These are phyloP conservation scores for Leucoma salicis DNA, from an alignment of 2,888 invertebrate species.

Conservation along the genomic window DNA sequence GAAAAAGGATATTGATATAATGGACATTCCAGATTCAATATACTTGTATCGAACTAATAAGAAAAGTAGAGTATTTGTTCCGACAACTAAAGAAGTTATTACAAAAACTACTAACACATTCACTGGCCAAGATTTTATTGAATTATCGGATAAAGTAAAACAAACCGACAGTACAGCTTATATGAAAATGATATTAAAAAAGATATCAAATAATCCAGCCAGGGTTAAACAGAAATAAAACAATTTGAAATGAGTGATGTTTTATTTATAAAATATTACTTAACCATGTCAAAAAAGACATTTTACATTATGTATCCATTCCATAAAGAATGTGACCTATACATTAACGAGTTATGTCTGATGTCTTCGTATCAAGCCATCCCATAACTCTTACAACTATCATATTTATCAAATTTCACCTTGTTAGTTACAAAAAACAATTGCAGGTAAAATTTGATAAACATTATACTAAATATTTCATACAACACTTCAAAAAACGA, in stretches of 20 bases:
- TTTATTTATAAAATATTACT: constrained; percentile 59
- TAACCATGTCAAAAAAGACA: constrained; percentile 75
- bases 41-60: constrained; percentile 62
- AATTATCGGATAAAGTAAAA: constrained; percentile 44
- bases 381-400: constrained; percentile 19
- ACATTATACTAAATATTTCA: constrained; percentile 49
- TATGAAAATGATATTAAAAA: constrained; percentile 68
- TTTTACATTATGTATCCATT: constrained; percentile 55
- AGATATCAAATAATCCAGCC: constrained; percentile 65
- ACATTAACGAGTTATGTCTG: constrained; percentile 30
- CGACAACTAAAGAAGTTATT: constrained; percentile 24
- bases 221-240: constrained; percentile 55
- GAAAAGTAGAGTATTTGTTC: constrained; percentile 61
- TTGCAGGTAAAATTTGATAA: constrained; percentile 50
- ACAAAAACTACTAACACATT: constrained; percentile 40
- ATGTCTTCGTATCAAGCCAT: constrained; percentile 23
- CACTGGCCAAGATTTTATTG: constrained; percentile 61
- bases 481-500: constrained; percentile 46
- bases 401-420: neutral
- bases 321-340: constrained; percentile 57
- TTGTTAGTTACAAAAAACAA: neutral
- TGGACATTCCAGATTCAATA: constrained; percentile 26
- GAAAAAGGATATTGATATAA: neutral
- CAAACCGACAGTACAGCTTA: constrained; percentile 43
- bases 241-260: constrained; percentile 40